phyloP scores from a whole-genome alignment of 2,888 invertebrate genomes.

The Cataglyphis livida region DNA sequence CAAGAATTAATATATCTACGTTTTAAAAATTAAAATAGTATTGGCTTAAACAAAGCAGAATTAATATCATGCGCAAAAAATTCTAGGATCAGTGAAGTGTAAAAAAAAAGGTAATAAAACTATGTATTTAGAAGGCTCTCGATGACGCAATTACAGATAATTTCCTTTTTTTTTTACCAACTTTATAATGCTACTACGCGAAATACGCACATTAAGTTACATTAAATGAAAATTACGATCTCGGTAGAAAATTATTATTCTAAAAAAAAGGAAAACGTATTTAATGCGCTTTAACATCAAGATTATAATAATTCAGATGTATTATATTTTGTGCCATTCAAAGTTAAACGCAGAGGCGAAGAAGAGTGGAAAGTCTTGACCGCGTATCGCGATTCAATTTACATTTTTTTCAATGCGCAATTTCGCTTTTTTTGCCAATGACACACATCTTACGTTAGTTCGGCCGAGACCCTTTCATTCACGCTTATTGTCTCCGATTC shows the following conservation, averaged over 20 bases:
- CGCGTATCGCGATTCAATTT: slow-evolving; percentile 23
- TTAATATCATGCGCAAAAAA: not conserved
- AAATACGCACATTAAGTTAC: not conserved
- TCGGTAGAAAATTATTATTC: not conserved
- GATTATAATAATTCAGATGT: not conserved
- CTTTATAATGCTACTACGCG: not conserved
- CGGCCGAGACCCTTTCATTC: slow-evolving; percentile 66
- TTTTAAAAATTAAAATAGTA: slow-evolving; percentile 29
- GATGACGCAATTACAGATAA: not conserved
- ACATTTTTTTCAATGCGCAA: not conserved
- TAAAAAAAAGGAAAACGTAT: not conserved
- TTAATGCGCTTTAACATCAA: not conserved
- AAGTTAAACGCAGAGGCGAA: slow-evolving; percentile 16
- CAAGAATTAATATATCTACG: not conserved
- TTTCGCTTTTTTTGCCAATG: slow-evolving; percentile 3
- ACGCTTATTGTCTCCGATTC: slow-evolving; percentile 64
- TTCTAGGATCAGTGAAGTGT: not conserved
- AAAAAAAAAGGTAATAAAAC: slow-evolving; percentile 12
- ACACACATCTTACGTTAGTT: slow-evolving; percentile 32
- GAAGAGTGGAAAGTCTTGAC: slow-evolving; percentile 34
- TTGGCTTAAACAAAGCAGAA: no score
- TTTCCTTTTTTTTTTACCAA: not conserved
- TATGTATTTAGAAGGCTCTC: not conserved
- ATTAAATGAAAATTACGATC: not conserved
- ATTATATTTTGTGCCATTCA: slow-evolving; percentile 16